Percentiles rank a stretch among this genome's conserved stretches.
These are phyloP conservation scores for Lamprotornis superbus DNA, from an alignment of 2,113 vertebrate species.

Conservation along the genomic window DNA sequence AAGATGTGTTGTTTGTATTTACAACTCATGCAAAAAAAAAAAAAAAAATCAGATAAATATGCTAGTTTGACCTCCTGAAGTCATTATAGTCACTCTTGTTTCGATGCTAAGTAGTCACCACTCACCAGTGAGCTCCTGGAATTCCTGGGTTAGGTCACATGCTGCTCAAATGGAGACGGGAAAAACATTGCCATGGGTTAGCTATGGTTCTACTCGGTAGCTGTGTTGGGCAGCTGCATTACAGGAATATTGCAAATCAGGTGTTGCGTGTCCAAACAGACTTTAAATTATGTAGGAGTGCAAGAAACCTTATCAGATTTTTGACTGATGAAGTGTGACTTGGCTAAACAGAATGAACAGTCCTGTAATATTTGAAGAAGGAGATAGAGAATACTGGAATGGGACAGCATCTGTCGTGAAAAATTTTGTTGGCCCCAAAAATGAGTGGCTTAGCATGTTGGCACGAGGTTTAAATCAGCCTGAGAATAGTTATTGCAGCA, in stretches of 20 bases:
- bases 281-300: neutral
- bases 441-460: neutral
- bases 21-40: neutral
- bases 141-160: neutral
- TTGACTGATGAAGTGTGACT: neutral
- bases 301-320: neutral
- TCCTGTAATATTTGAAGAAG: neutral
- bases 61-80: neutral
- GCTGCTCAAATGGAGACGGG: neutral
- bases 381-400: neutral
- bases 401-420: neutral
- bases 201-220: neutral
- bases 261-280: neutral
- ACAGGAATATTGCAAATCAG: neutral
- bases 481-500: neutral
- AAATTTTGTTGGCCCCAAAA: neutral
- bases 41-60: neutral
- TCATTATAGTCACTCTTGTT: neutral
- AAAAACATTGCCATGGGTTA: neutral
- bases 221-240: neutral
- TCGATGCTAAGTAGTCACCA: rapidly evolving
- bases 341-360: neutral
- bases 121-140: neutral
- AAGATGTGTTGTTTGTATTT: neutral
- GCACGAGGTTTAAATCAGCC: neutral